Base-by-base conservation (phyloP, 2,888 invertebrate species). In the Halictus ligatus region DNA sequence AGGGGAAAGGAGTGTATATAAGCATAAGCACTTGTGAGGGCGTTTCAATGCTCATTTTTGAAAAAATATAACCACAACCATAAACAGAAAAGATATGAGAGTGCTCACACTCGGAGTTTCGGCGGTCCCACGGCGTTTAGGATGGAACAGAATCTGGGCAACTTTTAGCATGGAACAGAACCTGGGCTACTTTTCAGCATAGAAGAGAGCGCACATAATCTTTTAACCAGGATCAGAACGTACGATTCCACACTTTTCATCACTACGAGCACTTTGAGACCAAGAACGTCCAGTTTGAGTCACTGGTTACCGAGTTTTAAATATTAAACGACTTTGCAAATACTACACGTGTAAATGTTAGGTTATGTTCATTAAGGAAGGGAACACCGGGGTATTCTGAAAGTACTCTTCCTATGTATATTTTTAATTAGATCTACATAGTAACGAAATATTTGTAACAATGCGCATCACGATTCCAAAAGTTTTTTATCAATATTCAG, bases 401-500 rank as follows among this genome's bases (percentile, higher is more conserved):
- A 46, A n/a, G 13, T 8, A 13, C 25, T n/a, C 0, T 7, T 12
- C 29, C 13, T 60, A 7, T 29, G 15, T 29, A 64, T 18, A 77
- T 29, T 46, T 69, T 12, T 69, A 54, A 80, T 0, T 15, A 18
- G 0, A 46, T 58, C n/a, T 46, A n/a, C n/a, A n/a, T n/a, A 3
- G 18, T 69, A 29, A 4, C 10, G 64, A 75, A 29, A 15, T 18
- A 76, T 48, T n/a, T 35, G 6, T 12, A 75, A 88, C 79, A 87
- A 93, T 91, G 90, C 96, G 95, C 95, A 96, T 96, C 95, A 90
- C 95, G 58, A 95, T 96, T 46, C 96, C 96, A 76, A 95, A 96
- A 89, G 96, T 96, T 0, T 89, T 96, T 83, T 93, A 96, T 40
- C 91, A 96, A 25, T 93, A 96, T 29, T 97, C 97, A 89, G 95